Conservation (phyloP, 2,888 invertebrate species). For the Eretmocerus hayati region DNA sequence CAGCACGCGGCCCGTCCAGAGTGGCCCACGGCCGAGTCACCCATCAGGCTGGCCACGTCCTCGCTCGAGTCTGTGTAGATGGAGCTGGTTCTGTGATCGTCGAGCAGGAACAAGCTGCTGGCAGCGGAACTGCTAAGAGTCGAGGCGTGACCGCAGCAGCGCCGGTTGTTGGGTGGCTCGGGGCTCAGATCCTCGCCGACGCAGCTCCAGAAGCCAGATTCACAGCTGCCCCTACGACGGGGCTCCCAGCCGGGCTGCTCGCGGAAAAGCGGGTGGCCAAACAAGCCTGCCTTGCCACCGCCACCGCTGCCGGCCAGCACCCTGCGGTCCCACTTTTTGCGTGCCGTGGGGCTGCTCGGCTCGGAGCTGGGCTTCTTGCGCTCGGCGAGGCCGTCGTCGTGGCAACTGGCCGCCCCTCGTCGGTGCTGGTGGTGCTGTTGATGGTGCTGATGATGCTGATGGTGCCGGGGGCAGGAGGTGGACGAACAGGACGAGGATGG, state of each 20-base stretch:
- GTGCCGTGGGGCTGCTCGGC: conserved; percentile 44
- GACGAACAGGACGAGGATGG: too few relatives aligned
- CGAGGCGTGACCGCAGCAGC: too few relatives aligned
- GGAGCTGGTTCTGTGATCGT: conserved; percentile 66
- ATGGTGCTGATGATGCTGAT: too few relatives aligned
- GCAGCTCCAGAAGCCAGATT: conserved; percentile 84
- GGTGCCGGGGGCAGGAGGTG: conserved; percentile 36
- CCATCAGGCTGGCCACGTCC: conserved; percentile 74
- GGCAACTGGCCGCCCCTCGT: conserved; percentile 37
- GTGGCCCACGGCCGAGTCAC: conserved; percentile 67
- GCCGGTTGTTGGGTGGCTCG: conserved; percentile 42
- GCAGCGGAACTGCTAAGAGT: conserved; percentile 49
- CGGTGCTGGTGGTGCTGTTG: conserved; percentile 51
- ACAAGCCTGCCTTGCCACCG: conserved; percentile 54
- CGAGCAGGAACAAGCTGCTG: conserved; percentile 53
- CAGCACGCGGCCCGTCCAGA: too few relatives aligned
- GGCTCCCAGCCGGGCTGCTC: conserved; percentile 49
- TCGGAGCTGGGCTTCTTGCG: conserved; percentile 44
- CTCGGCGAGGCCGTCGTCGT: conserved; percentile 41
- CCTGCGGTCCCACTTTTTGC: conserved; percentile 45
- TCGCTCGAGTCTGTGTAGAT: conserved; percentile 84
- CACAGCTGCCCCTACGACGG: conserved; percentile 76
- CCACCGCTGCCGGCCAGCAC: conserved; percentile 41
- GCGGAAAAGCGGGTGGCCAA: conserved; percentile 54
- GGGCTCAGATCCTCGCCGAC: conserved; percentile 69